These are phyloP conservation scores for Parnassius mnemosyne DNA, from an alignment of 2,888 invertebrate species.

Conservation along the genomic window DNA sequence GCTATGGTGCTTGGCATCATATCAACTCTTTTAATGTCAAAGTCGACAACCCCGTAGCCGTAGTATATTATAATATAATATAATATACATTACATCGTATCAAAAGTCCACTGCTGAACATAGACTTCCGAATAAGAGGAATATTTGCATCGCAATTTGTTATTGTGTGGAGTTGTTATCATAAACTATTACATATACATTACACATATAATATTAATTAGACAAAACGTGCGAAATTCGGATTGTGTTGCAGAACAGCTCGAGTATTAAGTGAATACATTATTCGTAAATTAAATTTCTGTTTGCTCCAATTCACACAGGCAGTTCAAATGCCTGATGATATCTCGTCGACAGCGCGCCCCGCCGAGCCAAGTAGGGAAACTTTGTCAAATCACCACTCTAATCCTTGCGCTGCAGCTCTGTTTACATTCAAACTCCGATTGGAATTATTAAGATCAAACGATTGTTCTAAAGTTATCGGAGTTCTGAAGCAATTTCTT, in stretches of 20 bases:
- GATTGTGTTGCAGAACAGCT: background rate
- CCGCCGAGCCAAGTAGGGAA: conserved; percentile 43
- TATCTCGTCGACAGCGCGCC: conserved; percentile 36
- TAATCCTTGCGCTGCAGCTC: conserved; percentile 63
- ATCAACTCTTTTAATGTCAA: too few species aligned
- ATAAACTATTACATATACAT: too few species aligned
- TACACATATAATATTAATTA: too few species aligned
- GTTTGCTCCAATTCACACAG: conserved; percentile 31
- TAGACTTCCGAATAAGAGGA: too few species aligned
- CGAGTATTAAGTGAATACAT: conserved; percentile 12
- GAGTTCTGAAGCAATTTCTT: conserved; percentile 53
- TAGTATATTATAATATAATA: too few species aligned
- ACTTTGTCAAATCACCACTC: conserved; percentile 66
- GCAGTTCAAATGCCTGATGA: conserved; percentile 35
- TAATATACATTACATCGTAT: too few species aligned
- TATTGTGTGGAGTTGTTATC: too few species aligned
- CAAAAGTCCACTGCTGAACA: too few species aligned
- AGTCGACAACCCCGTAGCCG: too few species aligned
- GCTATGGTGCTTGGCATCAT: too few species aligned
- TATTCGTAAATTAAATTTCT: conserved; percentile 25
- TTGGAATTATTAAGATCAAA: conserved; percentile 74
- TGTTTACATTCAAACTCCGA: conserved; percentile 67
- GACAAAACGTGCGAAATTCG: background rate
- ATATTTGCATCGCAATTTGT: too few species aligned
- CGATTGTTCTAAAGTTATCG: conserved; percentile 70